phyloP scores from a whole-genome alignment of 1,140 invertebrate species.

The Drosophila pectinifera region DNA sequence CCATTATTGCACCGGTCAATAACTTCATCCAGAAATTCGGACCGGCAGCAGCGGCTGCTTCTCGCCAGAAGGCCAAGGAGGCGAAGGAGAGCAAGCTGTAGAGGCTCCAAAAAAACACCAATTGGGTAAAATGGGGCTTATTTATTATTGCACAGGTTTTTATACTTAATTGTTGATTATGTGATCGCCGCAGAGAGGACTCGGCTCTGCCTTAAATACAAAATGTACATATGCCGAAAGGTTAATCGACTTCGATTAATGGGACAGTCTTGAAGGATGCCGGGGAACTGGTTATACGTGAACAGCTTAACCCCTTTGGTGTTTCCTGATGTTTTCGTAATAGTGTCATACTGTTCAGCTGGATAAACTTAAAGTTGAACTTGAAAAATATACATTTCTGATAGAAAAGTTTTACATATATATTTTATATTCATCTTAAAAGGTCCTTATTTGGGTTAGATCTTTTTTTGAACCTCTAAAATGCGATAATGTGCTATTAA shows the following conservation, averaged over 20 bases:
- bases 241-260: conserved; percentile 39
- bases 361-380: not conserved
- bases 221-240: conserved; percentile 40
- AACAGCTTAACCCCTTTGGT: conserved; percentile 13
- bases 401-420: too few species aligned
- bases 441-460: too few species aligned
- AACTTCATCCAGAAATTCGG: conserved; percentile 86
- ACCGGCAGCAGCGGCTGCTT: conserved; percentile 60
- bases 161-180: conserved; percentile 70
- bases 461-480: not conserved
- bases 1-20: conserved; percentile 86
- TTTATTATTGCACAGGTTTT: conserved; percentile 53
- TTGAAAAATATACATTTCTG: not conserved
- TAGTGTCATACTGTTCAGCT: not conserved
- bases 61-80: conserved; percentile 66
- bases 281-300: conserved; percentile 59
- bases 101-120: conserved; percentile 11
- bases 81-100: conserved; percentile 69
- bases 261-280: conserved; percentile 64
- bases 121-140: conserved; percentile 52
- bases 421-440: not conserved
- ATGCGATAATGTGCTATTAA: not conserved
- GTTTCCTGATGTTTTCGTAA: not conserved
- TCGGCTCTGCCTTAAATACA: conserved; percentile 52
- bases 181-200: conserved; percentile 47